Evolutionary conservation across 2,113 vertebrate genomes (phyloP).

Genomic region (Globicephala melas): DNA sequence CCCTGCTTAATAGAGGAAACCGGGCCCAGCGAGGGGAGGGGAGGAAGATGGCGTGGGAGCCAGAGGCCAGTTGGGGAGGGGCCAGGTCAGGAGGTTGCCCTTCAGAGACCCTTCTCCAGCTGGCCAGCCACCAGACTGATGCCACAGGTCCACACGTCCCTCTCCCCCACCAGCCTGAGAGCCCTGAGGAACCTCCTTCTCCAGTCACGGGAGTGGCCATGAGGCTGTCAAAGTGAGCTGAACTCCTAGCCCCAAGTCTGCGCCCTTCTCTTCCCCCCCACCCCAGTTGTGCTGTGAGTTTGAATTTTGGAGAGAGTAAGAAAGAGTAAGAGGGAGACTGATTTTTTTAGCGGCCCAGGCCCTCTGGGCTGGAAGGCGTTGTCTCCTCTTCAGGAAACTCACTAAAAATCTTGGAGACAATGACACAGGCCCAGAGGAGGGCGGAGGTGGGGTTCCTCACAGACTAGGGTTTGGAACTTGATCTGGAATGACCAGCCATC

Average conservation of each 20-base stretch:
- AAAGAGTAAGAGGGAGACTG: not conserved
- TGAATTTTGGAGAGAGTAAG: not conserved
- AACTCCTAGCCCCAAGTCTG: not conserved
- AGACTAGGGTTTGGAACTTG: not conserved
- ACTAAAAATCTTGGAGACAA: not conserved
- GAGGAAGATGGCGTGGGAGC: not conserved
- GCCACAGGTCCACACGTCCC: fast-evolving
- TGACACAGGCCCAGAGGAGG: not conserved
- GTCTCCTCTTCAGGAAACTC: not conserved
- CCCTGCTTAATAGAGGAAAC: not conserved
- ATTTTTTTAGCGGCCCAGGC: not conserved
- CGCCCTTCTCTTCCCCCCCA: not conserved
- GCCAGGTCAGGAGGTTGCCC: slow-evolving; percentile 35
- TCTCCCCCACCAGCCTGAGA: not conserved
- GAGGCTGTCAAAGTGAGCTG: not conserved
- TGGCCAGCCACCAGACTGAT: slow-evolving; percentile 44
- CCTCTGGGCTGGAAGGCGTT: not conserved
- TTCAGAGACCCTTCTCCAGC: slow-evolving; percentile 21
- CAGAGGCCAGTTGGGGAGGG: not conserved
- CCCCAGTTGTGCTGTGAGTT: not conserved
- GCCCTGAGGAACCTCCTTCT: not conserved
- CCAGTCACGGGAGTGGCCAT: not conserved
- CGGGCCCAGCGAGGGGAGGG: not conserved
- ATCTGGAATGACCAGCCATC: not conserved
- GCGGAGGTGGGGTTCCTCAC: not conserved